These are phyloP conservation scores for Pachypeltis micranthus DNA, from an alignment of 1,140 invertebrate species.

Conservation along the genomic window DNA sequence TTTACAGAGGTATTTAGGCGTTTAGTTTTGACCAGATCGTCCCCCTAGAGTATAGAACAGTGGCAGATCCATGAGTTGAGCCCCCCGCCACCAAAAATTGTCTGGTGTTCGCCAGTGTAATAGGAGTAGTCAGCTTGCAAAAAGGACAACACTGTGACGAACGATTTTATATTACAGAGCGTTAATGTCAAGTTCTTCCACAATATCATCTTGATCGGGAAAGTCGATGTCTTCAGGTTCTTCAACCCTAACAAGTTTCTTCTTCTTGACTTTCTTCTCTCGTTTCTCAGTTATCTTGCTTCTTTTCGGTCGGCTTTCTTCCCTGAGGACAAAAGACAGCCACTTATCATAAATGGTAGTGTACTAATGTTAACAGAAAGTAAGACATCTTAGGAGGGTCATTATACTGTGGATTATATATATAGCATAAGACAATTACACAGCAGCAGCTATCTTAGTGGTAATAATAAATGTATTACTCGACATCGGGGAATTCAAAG, in stretches of 20 bases:
- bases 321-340: slow-evolving; percentile 15
- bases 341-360: neutral
- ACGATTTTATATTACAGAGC: slow-evolving; percentile 4
- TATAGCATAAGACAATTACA: neutral
- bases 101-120: too few relatives aligned
- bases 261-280: slow-evolving; percentile 12
- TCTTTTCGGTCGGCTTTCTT: slow-evolving; percentile 12
- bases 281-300: slow-evolving; percentile 13
- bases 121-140: too few relatives aligned
- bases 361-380: neutral
- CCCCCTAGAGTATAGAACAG: too few relatives aligned
- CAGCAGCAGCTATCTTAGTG: neutral
- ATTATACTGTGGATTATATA: neutral
- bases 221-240: neutral
- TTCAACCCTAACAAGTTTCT: slow-evolving; percentile 1
- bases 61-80: too few relatives aligned
- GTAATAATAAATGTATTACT: slow-evolving; percentile 6
- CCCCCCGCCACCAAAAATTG: too few relatives aligned
- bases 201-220: slow-evolving; percentile 18
- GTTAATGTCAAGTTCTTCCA: slow-evolving; percentile 18
- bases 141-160: too few relatives aligned
- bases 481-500: slow-evolving; percentile 19
- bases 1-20: too few relatives aligned
- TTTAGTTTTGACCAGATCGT: too few relatives aligned
- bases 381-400: neutral